Evolutionary conservation across 2,113 vertebrate species (phyloP), one percentile per base, ranked within the genome.

Genomic region (Argyrosomus japonicus): DNA sequence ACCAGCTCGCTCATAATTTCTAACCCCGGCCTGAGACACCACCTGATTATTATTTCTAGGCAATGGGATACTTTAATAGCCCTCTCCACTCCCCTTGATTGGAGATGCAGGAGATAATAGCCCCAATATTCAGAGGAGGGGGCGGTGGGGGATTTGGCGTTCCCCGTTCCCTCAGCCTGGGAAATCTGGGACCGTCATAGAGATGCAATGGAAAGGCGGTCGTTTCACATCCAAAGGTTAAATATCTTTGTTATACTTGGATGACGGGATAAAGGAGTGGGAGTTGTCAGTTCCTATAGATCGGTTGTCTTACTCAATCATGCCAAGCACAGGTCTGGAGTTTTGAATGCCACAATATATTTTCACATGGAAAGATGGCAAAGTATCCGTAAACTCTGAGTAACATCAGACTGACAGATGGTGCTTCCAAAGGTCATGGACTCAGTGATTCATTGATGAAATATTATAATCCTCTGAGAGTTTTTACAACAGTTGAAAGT

Each of bases 21-120:
- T 91, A 90, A 83, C 87, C 83, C 78, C 43, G 68, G 86, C 79
- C 88, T 82, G 77, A 86, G 84, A 91, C 86, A 85, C 88, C 88
- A 91, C 89, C 89, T 92, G 91, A 92, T 94, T 92, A 93, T 94
- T 95, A 94, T 95, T 95, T 91, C 89, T 93, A 79, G 82, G 94
- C 91, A 93, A 95, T 84, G 80, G 83, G 91, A 95, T 95, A 95
- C 93, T 94, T 93, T 94, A 95, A 95, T 95, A 92, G 92, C 82
- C 62, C 79, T 88, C 89, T 68, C 81, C 47, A 76, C 88, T 90
- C 70, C 89, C 91, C 93, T 93, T 94, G 93, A 95, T 94, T 95
- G 91, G 91, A 91, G 93, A 94, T 91, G 93, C 77, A 56, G 89
- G 88, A 88, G 91, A 92, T 95, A 95, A 94, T 94, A 93, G 89